Evolutionary conservation across 2,113 vertebrate genomes (phyloP), one percentile per base, ranked within the genome.

Genomic region (Psittacus erithacus): DNA sequence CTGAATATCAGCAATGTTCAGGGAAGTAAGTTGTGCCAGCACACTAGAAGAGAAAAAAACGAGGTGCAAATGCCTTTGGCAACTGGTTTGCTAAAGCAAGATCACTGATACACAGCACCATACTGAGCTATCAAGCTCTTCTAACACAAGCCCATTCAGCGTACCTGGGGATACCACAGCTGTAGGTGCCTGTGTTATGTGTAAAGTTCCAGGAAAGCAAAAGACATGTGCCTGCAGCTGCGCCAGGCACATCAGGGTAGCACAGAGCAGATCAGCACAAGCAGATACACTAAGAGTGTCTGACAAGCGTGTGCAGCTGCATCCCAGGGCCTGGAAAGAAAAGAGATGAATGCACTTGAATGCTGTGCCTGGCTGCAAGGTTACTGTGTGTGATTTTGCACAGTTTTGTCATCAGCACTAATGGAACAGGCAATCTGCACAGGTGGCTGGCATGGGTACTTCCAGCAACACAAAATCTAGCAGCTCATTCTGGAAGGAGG

Each of bases 111-210:
- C 33, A 6, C 23, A 33, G 47, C 0, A 1, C 74, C 70, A 8
- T 2, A 35, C 70, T 29, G 10, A 39, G 59, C 49, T 38, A 8
- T 5, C 6, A 2, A 16, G 68, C 57, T 71, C 35, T 8, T 76
- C 59, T 35, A 28, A 24, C 18, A 41, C 44, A 17, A 65, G 57
- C 43, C 39, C 83, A 52, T 15, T 13, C 83, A 67, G 59, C 68
- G 80, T 0, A 20, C 2, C 1, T 14, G 86, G 79, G 49, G 62
- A 64, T 24, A 33, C 53, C 82, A 33, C 23, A 65, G 73, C 67
- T 41, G 31, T 5, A 44, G 38, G 64, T 65, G 52, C 62, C 86
- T 2, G 0, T 5, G 53, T 11, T 13, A 43, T 2, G 0, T 0
- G 10, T 4, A 2, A 77, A 47, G 44, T 10, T 33, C 68, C 65